A percentile compares a stretch with the other conserved stretches of the same genome.
These are phyloP conservation scores for Nyctibius grandis DNA, from an alignment of 2,797 vertebrate genomes.

Conservation along the genomic window DNA sequence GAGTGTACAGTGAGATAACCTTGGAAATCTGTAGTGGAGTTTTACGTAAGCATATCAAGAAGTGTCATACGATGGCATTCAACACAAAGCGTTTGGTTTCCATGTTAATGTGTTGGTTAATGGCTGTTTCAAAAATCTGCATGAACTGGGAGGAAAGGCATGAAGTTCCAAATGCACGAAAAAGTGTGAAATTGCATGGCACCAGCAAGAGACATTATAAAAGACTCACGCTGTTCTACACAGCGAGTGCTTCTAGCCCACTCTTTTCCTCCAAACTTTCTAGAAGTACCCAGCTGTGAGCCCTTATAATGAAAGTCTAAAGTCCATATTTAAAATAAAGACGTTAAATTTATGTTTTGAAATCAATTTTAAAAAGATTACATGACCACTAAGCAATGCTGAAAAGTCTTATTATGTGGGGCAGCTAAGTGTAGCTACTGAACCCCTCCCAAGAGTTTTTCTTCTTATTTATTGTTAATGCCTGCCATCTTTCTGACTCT, in stretches of 20 bases:
- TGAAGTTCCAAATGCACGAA: background rate
- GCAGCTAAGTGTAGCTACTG: background rate
- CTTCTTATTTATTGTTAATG: background rate
- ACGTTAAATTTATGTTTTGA: background rate
- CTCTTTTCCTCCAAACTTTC: background rate
- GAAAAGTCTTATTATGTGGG: background rate
- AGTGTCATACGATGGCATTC: background rate
- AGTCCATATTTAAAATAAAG: constrained; percentile 17
- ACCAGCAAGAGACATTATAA: background rate
- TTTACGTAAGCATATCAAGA: background rate
- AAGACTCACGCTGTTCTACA: constrained; percentile 21
- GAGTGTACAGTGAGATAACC: background rate
- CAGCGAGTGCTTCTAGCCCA: background rate
- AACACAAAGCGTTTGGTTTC: background rate
- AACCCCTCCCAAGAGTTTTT: background rate
- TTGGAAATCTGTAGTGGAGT: background rate
- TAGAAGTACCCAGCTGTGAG: background rate
- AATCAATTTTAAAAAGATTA: background rate
- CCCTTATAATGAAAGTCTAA: background rate
- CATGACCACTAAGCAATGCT: background rate
- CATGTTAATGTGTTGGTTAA: background rate
- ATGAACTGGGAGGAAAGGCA: background rate
- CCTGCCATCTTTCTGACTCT: background rate
- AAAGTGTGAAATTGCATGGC: constrained; percentile 10
- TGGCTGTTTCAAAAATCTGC: background rate